Conservation (phyloP, 2,797 vertebrate species). For the Smutsia gigantea region DNA sequence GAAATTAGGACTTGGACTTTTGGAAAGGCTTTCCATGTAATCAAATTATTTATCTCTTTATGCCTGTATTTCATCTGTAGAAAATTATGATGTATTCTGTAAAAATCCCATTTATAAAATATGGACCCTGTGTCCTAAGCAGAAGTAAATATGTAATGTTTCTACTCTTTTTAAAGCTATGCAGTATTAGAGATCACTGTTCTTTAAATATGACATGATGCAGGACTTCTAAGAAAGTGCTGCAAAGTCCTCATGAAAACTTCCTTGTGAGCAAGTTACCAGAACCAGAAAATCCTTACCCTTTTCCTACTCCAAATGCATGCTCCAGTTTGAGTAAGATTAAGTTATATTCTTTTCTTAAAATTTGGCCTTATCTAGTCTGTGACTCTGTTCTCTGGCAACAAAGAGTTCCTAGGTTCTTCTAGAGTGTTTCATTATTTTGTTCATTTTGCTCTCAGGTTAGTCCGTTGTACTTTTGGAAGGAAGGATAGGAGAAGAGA, state of each 20-base stretch:
- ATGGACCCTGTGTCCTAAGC: slow-evolving; percentile 24
- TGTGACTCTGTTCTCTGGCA: neutral
- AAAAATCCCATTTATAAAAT: slow-evolving; percentile 41
- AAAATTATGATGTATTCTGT: slow-evolving; percentile 41
- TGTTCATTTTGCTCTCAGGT: neutral
- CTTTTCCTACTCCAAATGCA: neutral
- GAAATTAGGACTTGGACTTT: slow-evolving; percentile 46
- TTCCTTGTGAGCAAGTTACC: neutral
- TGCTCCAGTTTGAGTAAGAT: neutral
- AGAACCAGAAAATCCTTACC: slow-evolving; percentile 8
- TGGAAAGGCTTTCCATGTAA: slow-evolving; percentile 37
- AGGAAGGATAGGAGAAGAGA: slow-evolving; percentile 54
- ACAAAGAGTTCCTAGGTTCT: slow-evolving; percentile 9
- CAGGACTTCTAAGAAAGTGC: neutral
- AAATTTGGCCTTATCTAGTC: neutral
- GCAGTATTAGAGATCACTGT: neutral
- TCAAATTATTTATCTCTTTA: slow-evolving; percentile 17
- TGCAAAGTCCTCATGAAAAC: neutral
- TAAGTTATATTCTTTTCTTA: neutral
- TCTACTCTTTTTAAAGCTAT: slow-evolving; percentile 35
- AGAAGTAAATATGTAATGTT: neutral
- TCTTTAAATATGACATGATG: neutral
- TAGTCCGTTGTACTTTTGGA: slow-evolving; percentile 32
- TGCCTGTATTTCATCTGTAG: slow-evolving; percentile 35
- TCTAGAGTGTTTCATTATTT: neutral